phyloP scores from a whole-genome alignment of 2,797 vertebrate species.

The Syndactyla subalaris region DNA sequence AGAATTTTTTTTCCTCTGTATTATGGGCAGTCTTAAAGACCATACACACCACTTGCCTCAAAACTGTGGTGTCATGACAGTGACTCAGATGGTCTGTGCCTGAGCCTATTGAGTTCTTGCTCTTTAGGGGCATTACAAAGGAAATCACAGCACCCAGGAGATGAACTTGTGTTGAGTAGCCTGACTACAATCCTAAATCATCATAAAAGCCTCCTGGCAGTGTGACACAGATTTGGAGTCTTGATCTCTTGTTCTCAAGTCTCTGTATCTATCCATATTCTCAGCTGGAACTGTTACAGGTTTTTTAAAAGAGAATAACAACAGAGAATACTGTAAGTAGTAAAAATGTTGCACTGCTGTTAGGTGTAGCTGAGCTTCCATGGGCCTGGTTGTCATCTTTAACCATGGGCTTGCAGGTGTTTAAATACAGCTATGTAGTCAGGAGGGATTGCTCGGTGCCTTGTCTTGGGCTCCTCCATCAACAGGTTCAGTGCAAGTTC shows the following conservation, averaged over 20 bases:
- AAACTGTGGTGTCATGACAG: background rate
- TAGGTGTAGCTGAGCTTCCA: background rate
- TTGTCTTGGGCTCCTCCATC: background rate
- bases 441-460: background rate
- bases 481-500: background rate
- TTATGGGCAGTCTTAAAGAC: background rate
- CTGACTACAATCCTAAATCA: background rate
- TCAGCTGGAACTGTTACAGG: background rate
- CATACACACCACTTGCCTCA: background rate
- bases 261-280: background rate
- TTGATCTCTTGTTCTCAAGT: background rate
- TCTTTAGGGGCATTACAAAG: background rate
- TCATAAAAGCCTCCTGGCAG: background rate
- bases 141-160: background rate
- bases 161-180: background rate
- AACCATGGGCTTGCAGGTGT: background rate
- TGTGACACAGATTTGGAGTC: background rate
- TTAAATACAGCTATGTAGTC: background rate
- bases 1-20: background rate
- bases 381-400: background rate
- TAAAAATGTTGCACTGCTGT: background rate
- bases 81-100: background rate
- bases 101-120: background rate
- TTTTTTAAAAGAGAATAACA: background rate
- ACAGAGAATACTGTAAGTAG: background rate